Conservation (phyloP, 2,797 vertebrate genomes). For the Megalops cyprinoides region DNA sequence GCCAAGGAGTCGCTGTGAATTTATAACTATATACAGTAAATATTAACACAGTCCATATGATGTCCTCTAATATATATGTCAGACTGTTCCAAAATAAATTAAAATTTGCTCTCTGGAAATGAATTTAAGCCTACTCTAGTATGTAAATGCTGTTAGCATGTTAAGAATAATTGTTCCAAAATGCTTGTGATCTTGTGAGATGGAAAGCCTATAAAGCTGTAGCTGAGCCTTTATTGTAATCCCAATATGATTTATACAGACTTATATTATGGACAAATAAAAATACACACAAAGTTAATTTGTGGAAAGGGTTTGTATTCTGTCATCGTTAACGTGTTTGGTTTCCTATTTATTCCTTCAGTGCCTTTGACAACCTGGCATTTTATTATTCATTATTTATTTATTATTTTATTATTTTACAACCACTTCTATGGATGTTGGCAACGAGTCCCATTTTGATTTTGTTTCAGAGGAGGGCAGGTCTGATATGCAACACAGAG, state of each 20-base stretch:
- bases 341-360: background rate
- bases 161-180: constrained; percentile 54
- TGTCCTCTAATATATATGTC: background rate
- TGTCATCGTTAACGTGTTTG: background rate
- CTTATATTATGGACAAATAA: constrained; percentile 58
- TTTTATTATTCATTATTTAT: background rate
- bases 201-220: constrained; percentile 44
- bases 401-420: no score
- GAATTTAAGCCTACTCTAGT: background rate
- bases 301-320: constrained; percentile 23
- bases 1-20: constrained; percentile 43
- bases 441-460: background rate
- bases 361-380: background rate
- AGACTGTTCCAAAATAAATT: background rate
- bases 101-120: constrained; percentile 1
- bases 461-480: background rate
- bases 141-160: constrained; percentile 18
- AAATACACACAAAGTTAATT: constrained; percentile 53
- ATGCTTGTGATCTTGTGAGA: constrained; percentile 47
- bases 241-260: constrained; percentile 66
- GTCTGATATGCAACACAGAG: background rate
- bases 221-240: constrained; percentile 42
- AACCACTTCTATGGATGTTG: background rate
- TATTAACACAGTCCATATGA: background rate
- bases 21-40: constrained; percentile 9